These are phyloP conservation scores for Oncorhynchus gorbuscha DNA, from an alignment of 2,113 vertebrate genomes.

Conservation along the genomic window DNA sequence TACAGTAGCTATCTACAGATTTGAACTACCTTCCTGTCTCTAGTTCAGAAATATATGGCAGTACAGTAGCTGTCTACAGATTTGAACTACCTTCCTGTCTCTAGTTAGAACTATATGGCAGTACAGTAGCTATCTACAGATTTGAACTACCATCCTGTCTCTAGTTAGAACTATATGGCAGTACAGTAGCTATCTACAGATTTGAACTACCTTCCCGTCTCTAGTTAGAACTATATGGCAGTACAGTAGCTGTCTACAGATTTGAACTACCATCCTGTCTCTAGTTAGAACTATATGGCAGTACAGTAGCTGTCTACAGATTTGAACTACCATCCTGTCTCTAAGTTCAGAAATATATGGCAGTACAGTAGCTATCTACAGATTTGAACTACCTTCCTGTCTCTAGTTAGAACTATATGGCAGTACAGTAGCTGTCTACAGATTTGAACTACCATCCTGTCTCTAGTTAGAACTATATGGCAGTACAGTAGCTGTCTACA, in stretches of 20 bases:
- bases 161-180: background rate
- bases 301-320: background rate
- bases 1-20: background rate
- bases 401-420: background rate
- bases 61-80: background rate
- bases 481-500: background rate
- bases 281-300: background rate
- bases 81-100: background rate
- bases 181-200: background rate
- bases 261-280: background rate
- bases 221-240: background rate
- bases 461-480: background rate
- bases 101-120: background rate
- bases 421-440: background rate
- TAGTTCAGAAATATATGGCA: background rate
- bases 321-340: background rate
- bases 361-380: too few relatives aligned
- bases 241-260: background rate
- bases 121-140: background rate
- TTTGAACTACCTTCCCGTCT: background rate
- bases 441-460: background rate
- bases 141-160: background rate
- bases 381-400: background rate
- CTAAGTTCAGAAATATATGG: background rate
- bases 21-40: background rate